These are phyloP conservation scores for Trachelus tabidus DNA, from an alignment of 2,888 invertebrate genomes.

Conservation along the genomic window DNA sequence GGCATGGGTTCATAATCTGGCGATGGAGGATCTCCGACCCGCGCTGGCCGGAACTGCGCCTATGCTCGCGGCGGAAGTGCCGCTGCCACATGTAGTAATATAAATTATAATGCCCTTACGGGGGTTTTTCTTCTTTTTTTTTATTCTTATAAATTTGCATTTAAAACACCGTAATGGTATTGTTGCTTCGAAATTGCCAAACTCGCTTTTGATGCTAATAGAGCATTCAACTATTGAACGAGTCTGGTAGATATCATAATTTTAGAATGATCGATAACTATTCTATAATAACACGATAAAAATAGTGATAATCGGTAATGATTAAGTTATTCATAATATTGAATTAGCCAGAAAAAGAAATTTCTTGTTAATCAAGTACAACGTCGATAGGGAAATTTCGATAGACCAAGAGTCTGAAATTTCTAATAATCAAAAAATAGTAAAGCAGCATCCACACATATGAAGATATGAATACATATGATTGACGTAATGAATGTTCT, in stretches of 20 bases:
- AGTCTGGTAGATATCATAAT: neutral
- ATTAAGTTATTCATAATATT: neutral
- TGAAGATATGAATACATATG: neutral
- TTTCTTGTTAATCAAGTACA: neutral
- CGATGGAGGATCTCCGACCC: conserved; percentile 61
- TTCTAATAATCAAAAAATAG: too few relatives aligned
- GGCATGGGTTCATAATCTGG: conserved; percentile 62
- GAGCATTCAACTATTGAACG: conserved; percentile 24
- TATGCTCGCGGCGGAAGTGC: conserved; percentile 63
- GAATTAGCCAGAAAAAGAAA: neutral
- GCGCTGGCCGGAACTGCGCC: conserved; percentile 65
- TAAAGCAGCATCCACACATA: neutral
- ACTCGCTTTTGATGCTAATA: conserved; percentile 54
- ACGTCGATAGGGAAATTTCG: neutral
- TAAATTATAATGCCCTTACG: conserved; percentile 65
- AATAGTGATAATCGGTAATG: neutral
- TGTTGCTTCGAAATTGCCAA: conserved; percentile 51
- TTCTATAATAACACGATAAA: neutral
- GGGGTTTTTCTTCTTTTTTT: conserved; percentile 48
- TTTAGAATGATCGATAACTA: neutral
- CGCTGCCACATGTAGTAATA: conserved; percentile 64
- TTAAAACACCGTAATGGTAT: conserved; percentile 56
- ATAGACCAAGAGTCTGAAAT: neutral
- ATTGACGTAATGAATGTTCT: neutral
- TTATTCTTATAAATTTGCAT: conserved; percentile 59